Evolutionary conservation across 2,888 invertebrate species (phyloP), one percentile per base, ranked within the genome.

Genomic region (Diarsia dahlii): DNA sequence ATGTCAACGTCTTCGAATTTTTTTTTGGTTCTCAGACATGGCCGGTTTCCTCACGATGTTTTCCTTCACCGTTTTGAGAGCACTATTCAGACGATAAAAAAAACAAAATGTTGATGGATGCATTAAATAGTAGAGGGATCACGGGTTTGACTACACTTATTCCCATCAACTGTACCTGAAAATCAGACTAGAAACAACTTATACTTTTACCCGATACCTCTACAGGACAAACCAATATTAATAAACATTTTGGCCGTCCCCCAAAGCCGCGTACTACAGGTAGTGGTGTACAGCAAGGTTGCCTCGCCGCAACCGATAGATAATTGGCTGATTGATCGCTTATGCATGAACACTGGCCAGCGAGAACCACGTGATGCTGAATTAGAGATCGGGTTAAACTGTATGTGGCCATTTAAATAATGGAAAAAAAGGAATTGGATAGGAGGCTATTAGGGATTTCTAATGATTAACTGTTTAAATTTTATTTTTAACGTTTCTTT

Each of bases 281-380:
- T 84, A 82, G n/a, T 65, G n/a, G 64, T 80, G 71, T 80, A 54
- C 23, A 69, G 62, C 80, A 70, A 67, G 71, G 67, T 74, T 70
- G 63, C 73, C 52, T 71, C 70, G 67, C 76, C 81, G 71, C 82
- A 82, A 63, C 76, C 80, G 34, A 80, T 68, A 82, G 75, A 84
- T 86, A 84, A 82, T 86, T 86, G 74, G 71, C 65, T 67, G 71
- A 72, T 68, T 71, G 45, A 84, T 86, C 68, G 67, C 77, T 82
- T 86, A 86, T 86, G 82, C 76, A 86, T 80, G 80, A 78, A 71
- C 71, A 73, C 69, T 76, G 50, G 70, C 81, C 58, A 56, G 68
- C 50, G 66, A 76, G 78, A 71, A 73, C 50, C 39, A 63, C 62
- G 74, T 66, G 66, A 54, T 50, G 60, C 66, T 69, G 82, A 80